phyloP scores from a whole-genome alignment of 2,888 invertebrate genomes.

The Coelopa pilipes region DNA sequence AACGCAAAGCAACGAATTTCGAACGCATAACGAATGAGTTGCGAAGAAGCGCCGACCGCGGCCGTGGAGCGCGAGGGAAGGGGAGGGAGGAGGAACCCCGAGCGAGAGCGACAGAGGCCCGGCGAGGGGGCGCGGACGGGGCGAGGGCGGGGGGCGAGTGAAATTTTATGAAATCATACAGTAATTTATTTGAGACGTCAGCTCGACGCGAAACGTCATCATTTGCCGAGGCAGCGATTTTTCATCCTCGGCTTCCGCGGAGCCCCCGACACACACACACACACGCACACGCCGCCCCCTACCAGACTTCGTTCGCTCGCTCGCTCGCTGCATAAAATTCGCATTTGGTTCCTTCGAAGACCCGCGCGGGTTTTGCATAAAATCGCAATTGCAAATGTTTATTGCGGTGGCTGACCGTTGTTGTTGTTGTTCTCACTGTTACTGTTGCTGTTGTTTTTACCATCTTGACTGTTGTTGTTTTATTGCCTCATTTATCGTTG shows the following conservation, averaged over 20 bases:
- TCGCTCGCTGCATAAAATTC: too few relatives aligned
- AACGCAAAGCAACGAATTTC: neutral
- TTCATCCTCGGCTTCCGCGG: neutral
- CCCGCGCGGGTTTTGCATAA: slow-evolving; percentile 11
- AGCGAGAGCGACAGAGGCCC: neutral
- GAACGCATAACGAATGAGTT: slow-evolving; percentile 12
- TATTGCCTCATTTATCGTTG: too few relatives aligned
- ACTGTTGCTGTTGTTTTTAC: too few relatives aligned
- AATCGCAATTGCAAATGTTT: slow-evolving; percentile 25
- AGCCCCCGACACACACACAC: neutral
- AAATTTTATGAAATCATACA: slow-evolving; percentile 24
- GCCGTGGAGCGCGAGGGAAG: neutral
- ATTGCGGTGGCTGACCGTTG: neutral
- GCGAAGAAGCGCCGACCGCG: neutral
- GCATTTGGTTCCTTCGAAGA: too few relatives aligned
- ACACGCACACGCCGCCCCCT: neutral
- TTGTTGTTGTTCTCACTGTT: too few relatives aligned
- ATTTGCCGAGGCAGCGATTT: slow-evolving; percentile 5
- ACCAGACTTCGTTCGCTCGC: too few relatives aligned
- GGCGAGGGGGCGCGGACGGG: neutral
- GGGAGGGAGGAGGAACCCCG: neutral
- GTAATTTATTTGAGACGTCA: slow-evolving; percentile 27
- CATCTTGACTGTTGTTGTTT: too few relatives aligned
- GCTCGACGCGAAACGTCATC: slow-evolving; percentile 15
- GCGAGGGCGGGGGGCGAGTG: neutral